Conservation (phyloP, 2,888 invertebrate genomes). For the Pedicia rivosa region DNA sequence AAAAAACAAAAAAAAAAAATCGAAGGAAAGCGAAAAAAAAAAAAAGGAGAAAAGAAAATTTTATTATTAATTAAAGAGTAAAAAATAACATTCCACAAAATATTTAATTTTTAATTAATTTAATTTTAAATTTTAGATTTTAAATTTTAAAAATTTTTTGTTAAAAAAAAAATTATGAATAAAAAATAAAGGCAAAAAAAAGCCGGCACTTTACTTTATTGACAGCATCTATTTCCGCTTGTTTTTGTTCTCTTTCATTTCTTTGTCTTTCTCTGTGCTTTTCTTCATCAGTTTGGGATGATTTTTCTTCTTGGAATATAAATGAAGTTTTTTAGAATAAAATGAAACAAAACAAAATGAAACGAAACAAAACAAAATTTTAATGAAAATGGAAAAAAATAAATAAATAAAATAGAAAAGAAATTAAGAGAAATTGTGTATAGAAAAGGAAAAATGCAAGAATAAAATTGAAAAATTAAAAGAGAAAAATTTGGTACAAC, state of each 20-base stretch:
- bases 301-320: constrained; percentile 27
- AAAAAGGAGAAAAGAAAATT: no score
- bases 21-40: no score
- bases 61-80: neutral
- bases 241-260: constrained; percentile 30
- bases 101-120: neutral
- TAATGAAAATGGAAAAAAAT: neutral
- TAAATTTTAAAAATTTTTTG: no score
- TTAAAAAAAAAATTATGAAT: no score
- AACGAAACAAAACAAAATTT: neutral
- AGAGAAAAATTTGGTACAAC: no score
- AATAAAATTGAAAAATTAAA: no score
- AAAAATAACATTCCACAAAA: neutral
- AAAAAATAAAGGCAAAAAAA: no score
- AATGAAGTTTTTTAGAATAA: neutral
- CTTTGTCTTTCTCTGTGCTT: constrained; percentile 31
- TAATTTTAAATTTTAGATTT: neutral
- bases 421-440: neutral
- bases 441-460: neutral
- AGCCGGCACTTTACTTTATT: constrained; percentile 17
- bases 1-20: no score
- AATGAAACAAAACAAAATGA: neutral
- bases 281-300: constrained; percentile 32
- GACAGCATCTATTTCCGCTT: constrained; percentile 31
- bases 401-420: neutral